These are phyloP conservation scores for Muscicapa striata DNA, from an alignment of 2,797 vertebrate species.

Conservation along the genomic window DNA sequence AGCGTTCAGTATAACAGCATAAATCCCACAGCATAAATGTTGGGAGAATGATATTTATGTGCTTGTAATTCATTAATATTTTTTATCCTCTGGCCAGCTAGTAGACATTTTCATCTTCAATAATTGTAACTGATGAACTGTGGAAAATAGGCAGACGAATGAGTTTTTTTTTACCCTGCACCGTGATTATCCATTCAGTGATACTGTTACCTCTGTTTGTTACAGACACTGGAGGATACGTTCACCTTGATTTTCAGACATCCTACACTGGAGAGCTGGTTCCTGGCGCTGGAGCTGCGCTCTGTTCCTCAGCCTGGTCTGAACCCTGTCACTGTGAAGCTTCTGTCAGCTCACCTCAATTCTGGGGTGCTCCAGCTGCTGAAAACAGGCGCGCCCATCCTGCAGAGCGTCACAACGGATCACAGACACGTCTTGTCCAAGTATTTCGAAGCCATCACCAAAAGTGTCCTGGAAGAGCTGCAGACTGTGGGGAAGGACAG, in stretches of 20 bases:
- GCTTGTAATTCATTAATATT: neutral
- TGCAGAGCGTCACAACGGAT: conserved; percentile 49
- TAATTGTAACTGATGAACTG: neutral
- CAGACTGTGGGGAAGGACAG: neutral
- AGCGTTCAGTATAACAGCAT: neutral
- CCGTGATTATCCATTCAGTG: neutral
- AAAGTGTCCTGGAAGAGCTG: conserved; percentile 81
- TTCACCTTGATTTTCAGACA: conserved; percentile 85
- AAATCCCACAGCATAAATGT: neutral
- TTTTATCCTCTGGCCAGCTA: neutral
- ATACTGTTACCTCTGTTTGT: neutral
- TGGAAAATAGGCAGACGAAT: neutral
- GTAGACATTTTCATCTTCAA: neutral
- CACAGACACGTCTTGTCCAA: conserved; percentile 69
- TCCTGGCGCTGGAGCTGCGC: conserved; percentile 85
- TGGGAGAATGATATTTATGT: neutral
- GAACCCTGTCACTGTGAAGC: conserved; percentile 83
- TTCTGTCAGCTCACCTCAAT: conserved; percentile 80
- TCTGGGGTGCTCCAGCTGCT: conserved; percentile 80
- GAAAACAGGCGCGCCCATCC: conserved; percentile 63
- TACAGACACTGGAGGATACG: conserved; percentile 76
- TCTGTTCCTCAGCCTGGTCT: conserved; percentile 82
- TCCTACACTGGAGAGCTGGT: conserved; percentile 89
- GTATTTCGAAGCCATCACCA: conserved; percentile 79
- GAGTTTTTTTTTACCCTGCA: neutral